Evolutionary conservation across 2,797 vertebrate genomes (phyloP), one percentile per base, ranked within the genome.

Genomic region (Pipistrellus pygmaeus): DNA sequence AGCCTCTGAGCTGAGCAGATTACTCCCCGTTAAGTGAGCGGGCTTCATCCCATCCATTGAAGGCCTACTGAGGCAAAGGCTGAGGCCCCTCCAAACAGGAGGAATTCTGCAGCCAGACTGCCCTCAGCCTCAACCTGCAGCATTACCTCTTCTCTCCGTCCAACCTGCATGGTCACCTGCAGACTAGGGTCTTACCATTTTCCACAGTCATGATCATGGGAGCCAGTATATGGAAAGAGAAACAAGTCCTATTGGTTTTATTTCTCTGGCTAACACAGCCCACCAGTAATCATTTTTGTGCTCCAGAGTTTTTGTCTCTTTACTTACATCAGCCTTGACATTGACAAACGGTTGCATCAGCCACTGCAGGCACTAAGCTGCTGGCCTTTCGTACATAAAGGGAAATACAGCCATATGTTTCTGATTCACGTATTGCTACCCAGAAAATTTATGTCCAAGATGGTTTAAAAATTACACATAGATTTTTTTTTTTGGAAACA

Each of bases 401-500:
- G 23, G 78, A 68, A 73, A 64, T 71, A 41, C 14, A 81, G 55
- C 6, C 6, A 30, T 48, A 23, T 66, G 30, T 86, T 87, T 75
- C 48, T 80, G 48, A 93, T 88, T 82, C 17, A 73, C 8, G 80
- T 71, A 64, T 20, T 46, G 6, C 57, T 89, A 62, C 9, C 17
- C n/a, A 17, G 66, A 86, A 66, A 21, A 44, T 64, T 32, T 78
- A 48, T 77, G 21, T 66, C 48, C 8, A 66, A 55, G 2, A 53
- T 73, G 4, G 13, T 75, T 92, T 51, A 62, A 88, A 71, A 86
- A 14, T 69, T 68, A 4, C 20, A 53, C 66, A 21, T 68, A 62
- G 1, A 69, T 35, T 73, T 73, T 92, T 83, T 53, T 18, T 90
- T 88, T 78, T 88, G 32, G 69, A 90, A 81, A 77, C 15, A 64